Percentiles rank a stretch among this genome's conserved stretches.
phyloP scores from a whole-genome alignment of 2,113 vertebrate species.

The Turnix velox region DNA sequence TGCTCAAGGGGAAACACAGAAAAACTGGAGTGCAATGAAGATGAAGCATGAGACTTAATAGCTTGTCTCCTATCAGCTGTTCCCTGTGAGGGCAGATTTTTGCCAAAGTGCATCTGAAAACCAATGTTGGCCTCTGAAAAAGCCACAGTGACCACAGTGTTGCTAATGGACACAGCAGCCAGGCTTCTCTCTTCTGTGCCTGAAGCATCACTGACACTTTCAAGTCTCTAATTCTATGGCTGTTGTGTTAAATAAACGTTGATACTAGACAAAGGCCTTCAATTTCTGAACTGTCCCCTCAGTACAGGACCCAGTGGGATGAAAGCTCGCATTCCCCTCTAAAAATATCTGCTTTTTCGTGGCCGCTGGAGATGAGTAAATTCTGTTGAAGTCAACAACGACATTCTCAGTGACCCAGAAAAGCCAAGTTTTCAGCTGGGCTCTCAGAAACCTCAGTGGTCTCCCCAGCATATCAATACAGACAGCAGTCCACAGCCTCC shows the following conservation, averaged over 20 bases:
- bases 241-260: not conserved
- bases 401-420: not conserved
- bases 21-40: not conserved
- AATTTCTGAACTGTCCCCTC: not conserved
- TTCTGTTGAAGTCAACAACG: not conserved
- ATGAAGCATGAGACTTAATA: not conserved
- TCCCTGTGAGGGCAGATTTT: not conserved
- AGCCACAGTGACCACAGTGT: not conserved
- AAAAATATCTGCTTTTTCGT: not conserved
- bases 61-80: not conserved
- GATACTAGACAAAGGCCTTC: not conserved
- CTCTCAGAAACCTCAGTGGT: not conserved
- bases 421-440: not conserved
- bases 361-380: not conserved
- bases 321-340: not conserved
- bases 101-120: not conserved
- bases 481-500: not conserved
- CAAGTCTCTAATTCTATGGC: not conserved
- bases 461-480: not conserved
- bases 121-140: not conserved
- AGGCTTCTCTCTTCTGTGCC: not conserved
- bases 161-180: not conserved
- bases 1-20: not conserved
- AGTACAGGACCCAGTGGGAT: not conserved
- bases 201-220: not conserved